Percentiles rank a stretch among this genome's conserved stretches.
Evolutionary conservation across 2,113 vertebrate species (phyloP).

Genomic region (Paratilapia polleni): DNA sequence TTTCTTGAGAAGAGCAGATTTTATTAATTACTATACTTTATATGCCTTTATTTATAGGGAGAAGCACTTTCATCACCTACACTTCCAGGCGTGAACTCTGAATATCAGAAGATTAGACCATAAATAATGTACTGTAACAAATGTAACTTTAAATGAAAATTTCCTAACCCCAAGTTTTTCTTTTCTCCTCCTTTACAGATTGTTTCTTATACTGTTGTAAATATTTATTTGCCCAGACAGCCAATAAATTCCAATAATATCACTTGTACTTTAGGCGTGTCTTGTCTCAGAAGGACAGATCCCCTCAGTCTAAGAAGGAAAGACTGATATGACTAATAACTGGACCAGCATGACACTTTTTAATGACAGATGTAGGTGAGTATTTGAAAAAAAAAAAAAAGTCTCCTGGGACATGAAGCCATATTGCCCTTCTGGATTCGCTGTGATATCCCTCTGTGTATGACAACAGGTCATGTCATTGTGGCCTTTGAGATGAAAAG

Average conservation of each 20-base stretch:
- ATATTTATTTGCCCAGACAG: neutral
- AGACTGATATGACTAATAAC: neutral
- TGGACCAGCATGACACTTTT: neutral
- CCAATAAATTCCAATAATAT: too few relatives aligned
- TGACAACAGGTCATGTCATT: constrained; percentile 48
- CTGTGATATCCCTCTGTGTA: constrained; percentile 12
- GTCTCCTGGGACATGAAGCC: constrained; percentile 11
- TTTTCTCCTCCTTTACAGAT: neutral
- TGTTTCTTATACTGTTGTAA: neutral
- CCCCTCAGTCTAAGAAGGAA: neutral
- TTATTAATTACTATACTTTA: neutral
- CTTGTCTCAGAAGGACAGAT: neutral
- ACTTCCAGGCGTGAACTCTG: fast-evolving
- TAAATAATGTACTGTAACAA: neutral
- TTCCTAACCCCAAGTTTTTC: neutral
- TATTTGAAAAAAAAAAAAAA: neutral
- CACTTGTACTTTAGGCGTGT: neutral
- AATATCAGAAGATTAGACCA: neutral
- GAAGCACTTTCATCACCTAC: neutral
- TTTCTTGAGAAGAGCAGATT: neutral
- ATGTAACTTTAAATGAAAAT: neutral
- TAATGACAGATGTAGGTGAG: constrained; percentile 13
- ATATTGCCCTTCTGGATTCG: constrained; percentile 25
- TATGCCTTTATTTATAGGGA: too few relatives aligned
- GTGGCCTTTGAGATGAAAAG: constrained; percentile 68